phyloP scores from a whole-genome alignment of 2,797 vertebrate species.

The Sebastolobus alascanus region DNA sequence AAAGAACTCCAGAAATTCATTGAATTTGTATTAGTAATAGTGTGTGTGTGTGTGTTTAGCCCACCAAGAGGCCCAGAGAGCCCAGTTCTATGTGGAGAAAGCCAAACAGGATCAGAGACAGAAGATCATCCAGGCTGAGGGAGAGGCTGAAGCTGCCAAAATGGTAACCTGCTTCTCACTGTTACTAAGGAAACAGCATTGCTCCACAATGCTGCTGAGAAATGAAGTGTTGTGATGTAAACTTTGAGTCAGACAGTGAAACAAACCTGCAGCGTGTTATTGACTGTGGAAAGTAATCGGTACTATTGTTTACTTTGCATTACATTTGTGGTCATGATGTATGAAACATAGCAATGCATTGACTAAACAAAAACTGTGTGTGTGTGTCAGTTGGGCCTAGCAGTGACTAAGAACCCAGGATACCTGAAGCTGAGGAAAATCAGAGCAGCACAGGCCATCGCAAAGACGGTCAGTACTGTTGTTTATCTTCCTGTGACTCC shows the following conservation, averaged over 20 bases:
- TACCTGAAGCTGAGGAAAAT: conserved; percentile 95
- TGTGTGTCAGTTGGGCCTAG: conserved; percentile 84
- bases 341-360: neutral
- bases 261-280: too few species aligned
- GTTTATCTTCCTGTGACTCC: neutral
- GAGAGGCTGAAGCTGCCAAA: conserved; percentile 92
- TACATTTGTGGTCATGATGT: neutral
- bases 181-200: neutral
- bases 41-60: conserved; percentile 75
- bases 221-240: neutral
- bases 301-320: neutral
- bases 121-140: conserved; percentile 96
- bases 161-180: conserved; percentile 83
- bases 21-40: neutral
- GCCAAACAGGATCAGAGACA: conserved; percentile 95
- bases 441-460: conserved; percentile 93
- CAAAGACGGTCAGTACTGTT: conserved; percentile 87
- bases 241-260: neutral
- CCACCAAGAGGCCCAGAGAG: conserved; percentile 94
- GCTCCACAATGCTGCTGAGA: neutral
- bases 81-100: conserved; percentile 95
- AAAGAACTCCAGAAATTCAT: neutral
- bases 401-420: conserved; percentile 93
- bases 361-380: neutral
- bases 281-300: neutral